Evolutionary conservation across 1,140 invertebrate species (phyloP).

Genomic region (Muscidifurax raptorellus): DNA sequence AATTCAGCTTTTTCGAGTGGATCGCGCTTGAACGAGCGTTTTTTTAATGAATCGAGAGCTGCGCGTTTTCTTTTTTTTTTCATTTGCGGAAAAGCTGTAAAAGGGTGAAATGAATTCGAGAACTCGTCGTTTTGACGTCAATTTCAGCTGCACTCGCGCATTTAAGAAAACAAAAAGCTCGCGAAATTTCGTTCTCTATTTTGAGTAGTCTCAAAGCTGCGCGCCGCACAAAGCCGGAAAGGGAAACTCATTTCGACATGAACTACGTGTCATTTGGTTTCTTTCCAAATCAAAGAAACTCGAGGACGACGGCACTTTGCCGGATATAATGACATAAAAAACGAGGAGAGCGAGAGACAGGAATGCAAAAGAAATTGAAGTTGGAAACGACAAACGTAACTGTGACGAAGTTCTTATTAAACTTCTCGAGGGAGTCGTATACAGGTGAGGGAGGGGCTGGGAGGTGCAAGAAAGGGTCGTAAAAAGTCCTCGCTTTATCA

Average conservation of each 20-base stretch:
- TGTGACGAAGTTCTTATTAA: constrained; percentile 49
- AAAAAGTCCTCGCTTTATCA: constrained; percentile 48
- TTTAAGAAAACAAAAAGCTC: too few relatives aligned
- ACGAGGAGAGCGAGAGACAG: background rate
- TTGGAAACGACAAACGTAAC: constrained; percentile 33
- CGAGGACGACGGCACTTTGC: constrained; percentile 2
- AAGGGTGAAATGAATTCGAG: too few relatives aligned
- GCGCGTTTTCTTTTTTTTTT: too few relatives aligned
- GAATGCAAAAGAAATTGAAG: constrained; percentile 33
- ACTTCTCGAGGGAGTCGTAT: constrained; percentile 37
- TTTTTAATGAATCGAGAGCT: too few relatives aligned
- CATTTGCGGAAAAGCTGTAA: too few relatives aligned
- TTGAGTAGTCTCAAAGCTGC: too few relatives aligned
- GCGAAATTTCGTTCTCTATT: too few relatives aligned
- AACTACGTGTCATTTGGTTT: background rate
- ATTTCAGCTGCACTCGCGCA: too few relatives aligned
- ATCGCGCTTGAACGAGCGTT: too few relatives aligned
- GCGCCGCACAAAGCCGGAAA: background rate
- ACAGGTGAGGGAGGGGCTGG: background rate
- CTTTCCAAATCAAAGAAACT: constrained; percentile 39
- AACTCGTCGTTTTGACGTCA: too few relatives aligned
- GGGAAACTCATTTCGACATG: background rate
- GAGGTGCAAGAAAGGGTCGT: constrained; percentile 24
- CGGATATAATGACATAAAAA: constrained; percentile 41
- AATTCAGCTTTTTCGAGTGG: too few relatives aligned